Conservation (phyloP, 2,888 invertebrate genomes). For the Chymomyza procnemis region DNA sequence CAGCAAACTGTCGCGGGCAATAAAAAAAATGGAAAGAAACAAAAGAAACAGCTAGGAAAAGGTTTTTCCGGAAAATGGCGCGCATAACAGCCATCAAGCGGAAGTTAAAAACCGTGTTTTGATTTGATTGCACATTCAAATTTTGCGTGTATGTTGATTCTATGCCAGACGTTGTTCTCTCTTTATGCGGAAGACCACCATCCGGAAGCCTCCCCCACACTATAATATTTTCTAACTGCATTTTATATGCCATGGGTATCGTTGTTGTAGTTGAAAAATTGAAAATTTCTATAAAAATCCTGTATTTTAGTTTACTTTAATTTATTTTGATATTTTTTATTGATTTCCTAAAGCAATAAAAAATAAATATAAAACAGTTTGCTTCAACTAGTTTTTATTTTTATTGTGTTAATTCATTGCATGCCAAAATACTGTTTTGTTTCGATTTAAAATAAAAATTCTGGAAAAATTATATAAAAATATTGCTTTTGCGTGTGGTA, state of each 20-base stretch:
- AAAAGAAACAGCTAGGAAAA: background rate
- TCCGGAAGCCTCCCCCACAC: no score
- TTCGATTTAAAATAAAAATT: background rate
- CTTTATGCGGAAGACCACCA: background rate
- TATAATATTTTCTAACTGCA: background rate
- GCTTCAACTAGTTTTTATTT: background rate
- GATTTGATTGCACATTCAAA: conserved; percentile 69
- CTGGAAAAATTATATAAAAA: background rate
- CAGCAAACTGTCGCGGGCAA: background rate
- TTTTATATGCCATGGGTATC: no score
- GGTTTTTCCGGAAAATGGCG: conserved; percentile 36
- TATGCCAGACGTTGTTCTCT: background rate
- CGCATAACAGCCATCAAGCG: conserved; percentile 63
- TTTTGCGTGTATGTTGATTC: background rate
- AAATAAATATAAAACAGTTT: background rate
- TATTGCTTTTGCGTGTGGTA: background rate
- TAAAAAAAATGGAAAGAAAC: background rate
- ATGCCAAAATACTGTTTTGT: background rate
- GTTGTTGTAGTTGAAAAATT: background rate
- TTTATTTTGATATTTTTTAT: background rate
- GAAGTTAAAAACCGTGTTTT: conserved; percentile 70
- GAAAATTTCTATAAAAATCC: background rate
- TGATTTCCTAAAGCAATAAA: background rate
- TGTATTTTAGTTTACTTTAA: background rate
- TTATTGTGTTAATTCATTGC: background rate